Percentiles rank a stretch among this genome's conserved stretches.
These are phyloP conservation scores for Meloidogyne floridensis DNA, from an alignment of 1,140 invertebrate species.

Conservation along the genomic window DNA sequence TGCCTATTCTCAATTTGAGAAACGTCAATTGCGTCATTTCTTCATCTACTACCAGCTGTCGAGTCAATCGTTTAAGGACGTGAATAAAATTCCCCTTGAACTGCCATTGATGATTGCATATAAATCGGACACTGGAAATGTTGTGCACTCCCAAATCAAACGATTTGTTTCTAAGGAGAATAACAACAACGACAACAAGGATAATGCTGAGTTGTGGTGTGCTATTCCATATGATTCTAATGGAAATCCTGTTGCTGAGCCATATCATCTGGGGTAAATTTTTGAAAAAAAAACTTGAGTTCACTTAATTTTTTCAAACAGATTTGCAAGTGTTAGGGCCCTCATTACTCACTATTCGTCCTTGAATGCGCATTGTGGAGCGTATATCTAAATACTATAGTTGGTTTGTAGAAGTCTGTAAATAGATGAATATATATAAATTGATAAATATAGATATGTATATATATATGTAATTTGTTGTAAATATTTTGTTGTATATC, in stretches of 20 bases:
- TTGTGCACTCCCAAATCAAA: conserved; percentile 9
- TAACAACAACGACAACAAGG: background rate
- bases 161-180: background rate
- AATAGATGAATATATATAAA: too few species aligned
- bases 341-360: background rate
- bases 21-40: conserved; percentile 6
- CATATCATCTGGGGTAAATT: background rate
- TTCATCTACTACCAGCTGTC: conserved; percentile 5
- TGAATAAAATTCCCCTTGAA: background rate
- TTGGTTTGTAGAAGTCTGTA: too few species aligned
- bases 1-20: background rate
- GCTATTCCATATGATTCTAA: background rate
- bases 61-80: background rate
- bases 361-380: conserved; percentile 1
- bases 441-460: too few species aligned
- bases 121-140: conserved; percentile 5
- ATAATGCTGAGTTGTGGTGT: background rate
- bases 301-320: background rate
- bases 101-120: conserved; percentile 1
- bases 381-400: background rate
- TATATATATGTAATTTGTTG: too few species aligned
- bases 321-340: background rate
- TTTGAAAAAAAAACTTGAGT: background rate
- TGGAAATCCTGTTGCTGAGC: background rate
- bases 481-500: too few species aligned